Percentiles rank a stretch among this genome's conserved stretches.
phyloP scores from a whole-genome alignment of 2,888 invertebrate species.

The Diogma glabrata region DNA sequence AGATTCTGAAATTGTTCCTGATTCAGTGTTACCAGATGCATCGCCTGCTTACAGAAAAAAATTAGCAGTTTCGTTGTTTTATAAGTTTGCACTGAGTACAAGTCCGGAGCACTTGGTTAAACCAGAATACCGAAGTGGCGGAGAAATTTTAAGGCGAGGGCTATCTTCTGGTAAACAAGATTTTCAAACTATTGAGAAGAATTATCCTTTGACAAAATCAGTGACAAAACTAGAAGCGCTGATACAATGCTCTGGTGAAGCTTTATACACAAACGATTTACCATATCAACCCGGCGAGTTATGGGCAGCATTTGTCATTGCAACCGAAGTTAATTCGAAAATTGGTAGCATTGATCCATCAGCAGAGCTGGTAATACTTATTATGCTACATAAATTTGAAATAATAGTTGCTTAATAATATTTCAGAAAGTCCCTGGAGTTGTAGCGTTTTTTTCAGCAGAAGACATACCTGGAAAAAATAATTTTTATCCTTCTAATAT shows the following conservation, averaged over 20 bases:
- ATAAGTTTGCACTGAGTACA: conserved; percentile 44
- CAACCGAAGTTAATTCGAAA: conserved; percentile 42
- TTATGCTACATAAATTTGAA: conserved; percentile 71
- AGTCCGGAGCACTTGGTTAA: conserved; percentile 34
- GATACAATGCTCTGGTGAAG: conserved; percentile 41
- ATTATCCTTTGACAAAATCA: conserved; percentile 53
- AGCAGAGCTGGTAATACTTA: conserved; percentile 57
- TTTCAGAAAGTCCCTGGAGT: too few relatives aligned
- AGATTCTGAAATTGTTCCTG: conserved; percentile 44
- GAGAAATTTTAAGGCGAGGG: conserved; percentile 37
- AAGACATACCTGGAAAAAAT: conserved; percentile 55
- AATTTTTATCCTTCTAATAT: conserved; percentile 31
- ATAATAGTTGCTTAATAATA: conserved; percentile 64
- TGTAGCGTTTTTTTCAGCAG: conserved; percentile 45
- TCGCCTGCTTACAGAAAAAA: conserved; percentile 47
- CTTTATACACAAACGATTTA: conserved; percentile 25
- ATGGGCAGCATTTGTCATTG: conserved; percentile 21
- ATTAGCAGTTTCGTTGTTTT: conserved; percentile 49
- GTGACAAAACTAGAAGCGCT: conserved; percentile 48
- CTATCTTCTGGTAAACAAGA: conserved; percentile 47
- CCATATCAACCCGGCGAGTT: conserved; percentile 26
- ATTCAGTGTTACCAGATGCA: conserved; percentile 44
- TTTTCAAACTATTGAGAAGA: conserved; percentile 43
- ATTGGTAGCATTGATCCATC: conserved; percentile 49
- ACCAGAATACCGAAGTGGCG: conserved; percentile 37